A percentile compares a stretch with the other conserved stretches of the same genome.
Evolutionary conservation across 2,888 invertebrate genomes (phyloP).

Genomic region (Cremastinae sp.): DNA sequence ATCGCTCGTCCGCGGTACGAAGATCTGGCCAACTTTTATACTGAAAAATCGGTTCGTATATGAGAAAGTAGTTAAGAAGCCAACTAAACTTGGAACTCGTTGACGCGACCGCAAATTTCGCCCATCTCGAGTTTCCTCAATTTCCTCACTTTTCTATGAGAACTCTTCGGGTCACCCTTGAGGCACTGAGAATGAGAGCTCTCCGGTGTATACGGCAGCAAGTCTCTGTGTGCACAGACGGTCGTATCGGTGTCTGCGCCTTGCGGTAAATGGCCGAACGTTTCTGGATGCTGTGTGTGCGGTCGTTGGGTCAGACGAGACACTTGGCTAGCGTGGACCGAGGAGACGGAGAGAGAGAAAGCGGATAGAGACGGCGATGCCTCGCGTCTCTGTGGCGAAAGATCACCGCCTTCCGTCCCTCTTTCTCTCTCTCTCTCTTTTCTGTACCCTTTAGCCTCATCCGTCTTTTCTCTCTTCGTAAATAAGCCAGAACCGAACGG

Average conservation of each 20-base stretch:
- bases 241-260: conserved; percentile 16
- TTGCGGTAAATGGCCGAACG: conserved; percentile 43
- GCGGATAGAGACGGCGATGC: background rate
- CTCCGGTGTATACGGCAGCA: background rate
- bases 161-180: conserved; percentile 19
- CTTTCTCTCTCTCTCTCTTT: conserved; percentile 9
- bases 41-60: background rate
- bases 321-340: conserved; percentile 19
- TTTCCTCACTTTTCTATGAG: conserved; percentile 32
- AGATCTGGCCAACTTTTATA: background rate
- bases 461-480: conserved; percentile 35
- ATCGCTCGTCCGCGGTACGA: too few species aligned
- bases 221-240: background rate
- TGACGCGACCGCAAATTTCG: conserved; percentile 23
- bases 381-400: conserved; percentile 21
- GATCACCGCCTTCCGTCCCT: conserved; percentile 1
- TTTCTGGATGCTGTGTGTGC: conserved; percentile 24
- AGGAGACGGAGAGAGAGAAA: conserved; percentile 2
- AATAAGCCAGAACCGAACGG: conserved; percentile 48
- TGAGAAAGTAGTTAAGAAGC: conserved; percentile 24
- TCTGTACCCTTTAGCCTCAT: background rate
- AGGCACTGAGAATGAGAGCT: conserved; percentile 17
- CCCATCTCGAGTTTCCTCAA: conserved; percentile 4
- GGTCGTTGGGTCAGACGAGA: conserved; percentile 26
- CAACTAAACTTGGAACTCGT: conserved; percentile 18